Evolutionary conservation across 2,888 invertebrate species (phyloP).

Genomic region (Drosophila neotestacea): DNA sequence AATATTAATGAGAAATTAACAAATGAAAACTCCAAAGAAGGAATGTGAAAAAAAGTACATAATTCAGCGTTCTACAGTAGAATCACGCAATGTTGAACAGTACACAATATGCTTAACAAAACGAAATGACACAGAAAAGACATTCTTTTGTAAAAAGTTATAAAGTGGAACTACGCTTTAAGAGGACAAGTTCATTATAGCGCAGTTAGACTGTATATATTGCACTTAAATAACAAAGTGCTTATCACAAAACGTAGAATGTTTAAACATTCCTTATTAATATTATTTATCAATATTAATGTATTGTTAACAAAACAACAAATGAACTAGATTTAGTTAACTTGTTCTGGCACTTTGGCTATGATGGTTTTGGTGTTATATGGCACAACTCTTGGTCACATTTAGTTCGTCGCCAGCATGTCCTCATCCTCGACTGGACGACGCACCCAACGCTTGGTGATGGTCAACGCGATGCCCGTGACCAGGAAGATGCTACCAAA

Average conservation of each 20-base stretch:
- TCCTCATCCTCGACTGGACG: conserved; percentile 77
- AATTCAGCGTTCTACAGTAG: conserved; percentile 7
- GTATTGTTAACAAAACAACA: conserved; percentile 28
- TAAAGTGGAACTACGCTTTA: neutral
- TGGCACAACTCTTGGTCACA: neutral
- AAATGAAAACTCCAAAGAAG: conserved; percentile 16
- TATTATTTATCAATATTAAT: conserved; percentile 11
- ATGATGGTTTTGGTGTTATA: conserved; percentile 8
- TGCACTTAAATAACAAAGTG: conserved; percentile 47
- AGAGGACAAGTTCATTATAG: conserved; percentile 1
- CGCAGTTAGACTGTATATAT: conserved; percentile 10
- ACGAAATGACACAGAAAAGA: conserved; percentile 1
- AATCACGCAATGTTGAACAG: neutral
- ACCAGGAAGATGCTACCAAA: conserved; percentile 78
- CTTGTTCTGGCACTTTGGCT: conserved; percentile 72
- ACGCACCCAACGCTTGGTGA: conserved; percentile 82
- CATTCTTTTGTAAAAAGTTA: neutral
- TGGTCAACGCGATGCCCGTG: conserved; percentile 77
- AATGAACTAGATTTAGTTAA: conserved; percentile 60
- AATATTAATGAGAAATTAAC: neutral
- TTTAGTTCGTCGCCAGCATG: conserved; percentile 71
- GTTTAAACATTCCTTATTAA: neutral
- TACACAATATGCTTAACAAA: neutral
- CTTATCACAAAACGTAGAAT: conserved; percentile 33
- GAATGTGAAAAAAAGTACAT: conserved; percentile 28